Base-by-base conservation (phyloP, 2,888 invertebrate genomes). In the Drosophila fulvimacula region DNA sequence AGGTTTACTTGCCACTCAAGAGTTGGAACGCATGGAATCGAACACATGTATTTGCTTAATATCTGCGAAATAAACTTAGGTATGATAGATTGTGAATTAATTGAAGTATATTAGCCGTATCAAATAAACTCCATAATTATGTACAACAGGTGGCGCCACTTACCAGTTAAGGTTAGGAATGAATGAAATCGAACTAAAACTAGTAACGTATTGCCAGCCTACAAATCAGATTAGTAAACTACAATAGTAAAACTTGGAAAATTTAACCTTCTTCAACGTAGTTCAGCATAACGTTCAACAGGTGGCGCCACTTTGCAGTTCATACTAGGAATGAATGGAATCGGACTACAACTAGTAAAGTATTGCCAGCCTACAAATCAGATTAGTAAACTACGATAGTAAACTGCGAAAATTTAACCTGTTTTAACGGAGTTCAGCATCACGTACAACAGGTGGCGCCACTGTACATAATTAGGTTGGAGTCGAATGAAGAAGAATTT, bases 381-480 rank as follows among this genome's bases (percentile, higher is more conserved):
- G 32, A 34, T 49, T 4, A 19, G 19, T 41, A 19, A 19, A 7
- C 21, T 21, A 2, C 7, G 3, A 15, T 9, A 3, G 7, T 24
- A 9, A 1, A 15, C 6, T 32, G 13, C 13, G 3, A 3, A 13
- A 34, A 19, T n/a, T 3, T 3, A 51, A 21, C 51, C 51, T 36
- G 21, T 15, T 34, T 3, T 21, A 9, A 24, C 21, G 13, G 24
- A 21, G 19, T 27, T 36, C 11, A 39, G 9, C 38, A 10, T 1
- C n/a, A 9, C 11, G n/a, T 5, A 3, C 27, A 11, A 30, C 38
- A 62, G 62, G 46, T 62, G 38, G 46, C 59, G 59, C 41, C 38
- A 32, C 41, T 5, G 36, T 36, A 6, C 15, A 17, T 27, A 56
- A 60, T 39, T n/a, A 57, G 67, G 66, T 24, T 52, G 42, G 17